Evolutionary conservation across 2,888 invertebrate genomes (phyloP).

Genomic region (Mythimna vitellina): DNA sequence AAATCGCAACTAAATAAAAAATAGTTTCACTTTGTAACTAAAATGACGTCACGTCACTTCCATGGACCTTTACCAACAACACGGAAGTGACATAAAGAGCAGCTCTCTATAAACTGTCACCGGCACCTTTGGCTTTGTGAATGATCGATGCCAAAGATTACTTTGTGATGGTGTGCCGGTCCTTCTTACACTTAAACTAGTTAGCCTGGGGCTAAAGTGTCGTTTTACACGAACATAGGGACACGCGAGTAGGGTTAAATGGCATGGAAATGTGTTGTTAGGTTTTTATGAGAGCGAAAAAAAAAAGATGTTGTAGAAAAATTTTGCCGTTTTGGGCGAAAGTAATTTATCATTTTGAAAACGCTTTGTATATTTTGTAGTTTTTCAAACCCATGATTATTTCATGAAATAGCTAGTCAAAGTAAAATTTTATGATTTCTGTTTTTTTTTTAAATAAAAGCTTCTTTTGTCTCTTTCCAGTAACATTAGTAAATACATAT

Average conservation of each 20-base stretch:
- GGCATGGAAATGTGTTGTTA: slow-evolving; percentile 38
- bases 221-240: slow-evolving; percentile 71
- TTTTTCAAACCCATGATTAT: background rate
- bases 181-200: slow-evolving; percentile 81
- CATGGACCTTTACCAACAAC: slow-evolving; percentile 26
- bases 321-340: background rate
- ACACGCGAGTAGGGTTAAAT: slow-evolving; percentile 63
- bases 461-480: background rate
- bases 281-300: slow-evolving; percentile 13
- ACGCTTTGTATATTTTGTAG: too few relatives aligned
- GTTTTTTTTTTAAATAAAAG: too few relatives aligned
- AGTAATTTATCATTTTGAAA: background rate
- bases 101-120: slow-evolving; percentile 50
- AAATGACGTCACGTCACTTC: background rate
- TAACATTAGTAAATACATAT: background rate
- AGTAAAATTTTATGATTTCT: too few relatives aligned
- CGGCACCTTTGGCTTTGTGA: slow-evolving; percentile 73
- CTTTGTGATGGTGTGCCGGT: slow-evolving; percentile 79
- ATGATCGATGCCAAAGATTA: slow-evolving; percentile 87
- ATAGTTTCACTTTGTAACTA: background rate
- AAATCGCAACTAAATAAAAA: background rate
- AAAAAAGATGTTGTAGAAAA: background rate
- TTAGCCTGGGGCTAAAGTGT: slow-evolving; percentile 84
- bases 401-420: too few relatives aligned
- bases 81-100: slow-evolving; percentile 66